phyloP scores from a whole-genome alignment of 2,113 vertebrate species.

The Conger conger region DNA sequence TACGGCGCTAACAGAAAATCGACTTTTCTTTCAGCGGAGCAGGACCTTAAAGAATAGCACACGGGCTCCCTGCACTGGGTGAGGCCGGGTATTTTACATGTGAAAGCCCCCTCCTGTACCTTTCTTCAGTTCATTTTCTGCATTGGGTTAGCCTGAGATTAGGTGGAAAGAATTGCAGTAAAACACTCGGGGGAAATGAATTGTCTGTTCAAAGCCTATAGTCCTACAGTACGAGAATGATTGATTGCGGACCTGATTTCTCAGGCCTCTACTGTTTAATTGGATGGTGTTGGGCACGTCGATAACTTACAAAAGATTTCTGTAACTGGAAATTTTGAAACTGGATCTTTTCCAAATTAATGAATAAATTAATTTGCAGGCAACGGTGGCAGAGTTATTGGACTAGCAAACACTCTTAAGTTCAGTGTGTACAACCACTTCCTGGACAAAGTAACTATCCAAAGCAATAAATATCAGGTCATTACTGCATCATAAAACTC shows the following conservation, averaged over 20 bases:
- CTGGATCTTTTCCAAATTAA: conserved; percentile 68
- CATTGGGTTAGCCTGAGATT: background rate
- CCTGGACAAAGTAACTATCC: conserved; percentile 11
- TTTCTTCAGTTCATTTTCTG: background rate
- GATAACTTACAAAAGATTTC: conserved; percentile 65
- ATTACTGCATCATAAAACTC: conserved; percentile 52
- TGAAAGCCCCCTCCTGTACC: background rate
- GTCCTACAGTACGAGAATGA: conserved; percentile 37
- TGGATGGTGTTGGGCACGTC: conserved; percentile 58
- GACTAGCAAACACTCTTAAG: background rate
- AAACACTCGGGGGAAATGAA: conserved; percentile 46
- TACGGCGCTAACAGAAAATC: too few relatives aligned
- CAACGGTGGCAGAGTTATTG: conserved; percentile 32
- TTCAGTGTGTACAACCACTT: conserved; percentile 24
- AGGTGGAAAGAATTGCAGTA: conserved; percentile 31
- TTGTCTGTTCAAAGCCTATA: conserved; percentile 28
- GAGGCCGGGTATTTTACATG: background rate
- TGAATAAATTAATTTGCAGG: conserved; percentile 65
- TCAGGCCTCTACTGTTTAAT: conserved; percentile 51
- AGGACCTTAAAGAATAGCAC: background rate
- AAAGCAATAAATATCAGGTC: conserved; percentile 50
- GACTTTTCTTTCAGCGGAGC: too few relatives aligned
- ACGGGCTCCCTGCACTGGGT: background rate
- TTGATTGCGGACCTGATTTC: conserved; percentile 54
- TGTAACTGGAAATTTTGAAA: conserved; percentile 53